phyloP scores from a whole-genome alignment of 1,140 invertebrate species.

The Cydia strobilella region DNA sequence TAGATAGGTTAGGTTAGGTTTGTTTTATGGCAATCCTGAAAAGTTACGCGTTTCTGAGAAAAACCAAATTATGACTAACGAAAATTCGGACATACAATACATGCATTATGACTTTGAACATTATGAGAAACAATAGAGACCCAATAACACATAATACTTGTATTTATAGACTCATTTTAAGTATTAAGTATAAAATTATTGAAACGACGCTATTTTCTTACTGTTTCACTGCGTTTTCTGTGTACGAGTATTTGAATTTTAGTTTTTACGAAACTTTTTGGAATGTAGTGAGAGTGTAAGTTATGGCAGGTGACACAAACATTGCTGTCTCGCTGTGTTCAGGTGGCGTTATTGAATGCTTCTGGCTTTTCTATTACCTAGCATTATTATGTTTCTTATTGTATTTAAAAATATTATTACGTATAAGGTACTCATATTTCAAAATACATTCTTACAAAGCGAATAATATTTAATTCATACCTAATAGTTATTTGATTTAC shows the following conservation, averaged over 20 bases:
- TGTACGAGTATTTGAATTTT: constrained; percentile 18
- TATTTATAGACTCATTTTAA: no score
- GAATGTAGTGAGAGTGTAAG: constrained; percentile 32
- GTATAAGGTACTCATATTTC: neutral
- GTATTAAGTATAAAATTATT: no score
- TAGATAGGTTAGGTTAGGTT: no score
- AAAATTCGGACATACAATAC: no score
- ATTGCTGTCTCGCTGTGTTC: constrained; percentile 1
- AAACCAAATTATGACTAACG: no score
- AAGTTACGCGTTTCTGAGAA: no score
- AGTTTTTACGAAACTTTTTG: constrained; percentile 29
- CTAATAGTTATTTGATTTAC: neutral
- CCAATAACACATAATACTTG: no score
- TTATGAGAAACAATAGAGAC: no score
- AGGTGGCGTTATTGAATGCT: constrained; percentile 17
- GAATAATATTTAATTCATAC: neutral
- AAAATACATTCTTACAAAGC: neutral
- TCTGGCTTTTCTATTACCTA: neutral
- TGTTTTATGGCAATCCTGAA: no score
- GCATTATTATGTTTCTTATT: constrained; percentile 13
- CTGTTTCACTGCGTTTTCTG: neutral
- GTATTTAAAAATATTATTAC: neutral
- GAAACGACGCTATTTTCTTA: no score
- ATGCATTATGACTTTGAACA: no score
- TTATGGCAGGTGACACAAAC: constrained; percentile 30